Base-by-base conservation (phyloP, 2,888 invertebrate genomes). In the Agriotes lineatus region DNA sequence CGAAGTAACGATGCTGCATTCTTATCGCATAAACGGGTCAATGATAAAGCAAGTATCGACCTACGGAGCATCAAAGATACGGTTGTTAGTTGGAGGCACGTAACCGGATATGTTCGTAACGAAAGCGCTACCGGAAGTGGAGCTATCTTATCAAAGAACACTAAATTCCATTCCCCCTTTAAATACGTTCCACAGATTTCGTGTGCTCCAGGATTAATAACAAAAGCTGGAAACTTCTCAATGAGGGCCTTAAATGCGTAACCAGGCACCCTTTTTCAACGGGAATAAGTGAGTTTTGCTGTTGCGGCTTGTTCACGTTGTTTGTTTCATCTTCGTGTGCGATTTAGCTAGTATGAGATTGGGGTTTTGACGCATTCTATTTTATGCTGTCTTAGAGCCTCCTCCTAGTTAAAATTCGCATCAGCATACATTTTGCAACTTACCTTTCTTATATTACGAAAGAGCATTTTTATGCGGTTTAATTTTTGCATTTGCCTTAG, bases 41-140 rank as follows among this genome's bases (percentile, higher is more conserved):
- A 22, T 45, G 66, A 48, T 64, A 64, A 58, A 63, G 30, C 12
- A 52, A 37, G 9, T 39, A 54, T 60, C 56, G 45, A 61, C 50
- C 64, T 57, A 58, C 25, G 52, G 33, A 20, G 20, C 35, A 25
- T 64, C 42, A 69, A 61, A 60, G 64, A 64, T 69, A 50, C 20
- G 39, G 30, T 64, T 63, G 58, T 69, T 39, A 50, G 58, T 59
- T 60, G 45, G 64, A 56, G 60, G 64, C 65, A 64, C 61, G 69
- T 69, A 60, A 65, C 69, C 64, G 69, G 69, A 69, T 69, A 69
- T 57, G 48, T 58, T 65, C 33, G 37, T 48, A 69, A 64, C 69
- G 59, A 60, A 65, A 69, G 52, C 48, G 35, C 65, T 52, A 65
- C 69, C 69, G 69, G 69, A 69, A 64, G 69, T 60, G 20, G 44